Base-by-base conservation (phyloP, 2,797 vertebrate genomes). In the Crenuchus spilurus region DNA sequence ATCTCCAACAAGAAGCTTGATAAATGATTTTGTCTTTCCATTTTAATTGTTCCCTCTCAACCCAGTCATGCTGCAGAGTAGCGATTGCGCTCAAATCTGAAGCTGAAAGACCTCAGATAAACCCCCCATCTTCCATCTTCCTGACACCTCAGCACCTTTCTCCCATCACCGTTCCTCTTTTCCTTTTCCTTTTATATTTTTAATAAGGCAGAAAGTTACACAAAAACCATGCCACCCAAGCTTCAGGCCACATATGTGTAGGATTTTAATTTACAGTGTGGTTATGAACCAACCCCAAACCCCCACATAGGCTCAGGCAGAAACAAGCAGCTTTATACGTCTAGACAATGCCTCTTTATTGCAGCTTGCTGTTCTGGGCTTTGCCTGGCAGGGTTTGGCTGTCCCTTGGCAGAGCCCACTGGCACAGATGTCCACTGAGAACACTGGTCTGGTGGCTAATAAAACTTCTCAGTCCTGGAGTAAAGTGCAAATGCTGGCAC, bases 321-420 rank as follows among this genome's bases (percentile, higher is more conserved):
- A 84, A 78, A 68, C 70, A 57, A 62, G 69, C 11, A 18, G 31
- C 55, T 87, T 87, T 84, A 88, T 87, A 77, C 63, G 77, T 90
- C 86, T 84, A 84, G 83, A 87, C 84, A 72, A 68, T 26, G 83
- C 80, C 64, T 71, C 81, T 79, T 77, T 70, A 79, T 81, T 80
- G 75, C 74, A 82, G 57, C 76, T 63, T 65, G 58, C 81, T 85
- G 62, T 75, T 76, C 80, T 80, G 70, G 76, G 44, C 77, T 85
- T 58, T 76, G 76, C 78, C 78, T 76, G 77, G 64, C 74, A 76
- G 72, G 66, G 66, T 79, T 83, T 83, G 76, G 52, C 62, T 72
- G 70, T 87, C 82, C 83, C 82, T 84, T 88, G 86, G 75, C 83
- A 81, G 70, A 76, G 80, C 78, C 75, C 62, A 44, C n/a, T 30